Percentiles rank a stretch among this genome's conserved stretches.
Conservation (phyloP, 2,888 invertebrate genomes). For the Philopedon plagiatum region DNA sequence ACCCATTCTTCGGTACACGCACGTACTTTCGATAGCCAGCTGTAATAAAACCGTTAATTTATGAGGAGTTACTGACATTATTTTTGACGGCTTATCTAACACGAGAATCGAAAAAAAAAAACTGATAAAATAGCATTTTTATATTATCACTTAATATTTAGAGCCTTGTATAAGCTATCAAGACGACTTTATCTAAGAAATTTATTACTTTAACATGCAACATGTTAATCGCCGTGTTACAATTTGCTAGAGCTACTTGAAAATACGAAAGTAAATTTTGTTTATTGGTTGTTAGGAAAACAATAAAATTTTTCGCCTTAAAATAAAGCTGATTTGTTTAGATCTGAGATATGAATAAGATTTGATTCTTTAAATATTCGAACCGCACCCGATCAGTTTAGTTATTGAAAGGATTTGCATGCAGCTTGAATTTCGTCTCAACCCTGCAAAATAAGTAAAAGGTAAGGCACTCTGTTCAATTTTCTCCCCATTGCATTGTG, state of each 20-base stretch:
- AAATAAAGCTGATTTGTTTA: no score
- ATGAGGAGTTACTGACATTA: slow-evolving; percentile 45
- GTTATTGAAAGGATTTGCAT: no score
- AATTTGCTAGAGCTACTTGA: not conserved
- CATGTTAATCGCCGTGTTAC: not conserved
- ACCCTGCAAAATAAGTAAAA: no score
- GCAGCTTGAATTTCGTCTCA: no score
- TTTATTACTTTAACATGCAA: not conserved
- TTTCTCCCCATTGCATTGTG: no score
- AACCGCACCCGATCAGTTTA: no score
- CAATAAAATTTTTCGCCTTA: no score
- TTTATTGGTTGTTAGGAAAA: not conserved
- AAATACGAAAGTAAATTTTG: not conserved
- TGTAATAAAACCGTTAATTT: slow-evolving; percentile 49
- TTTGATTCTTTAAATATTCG: no score
- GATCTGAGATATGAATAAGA: no score
- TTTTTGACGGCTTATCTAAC: slow-evolving; percentile 41
- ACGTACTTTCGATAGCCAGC: slow-evolving; percentile 38
- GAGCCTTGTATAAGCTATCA: not conserved
- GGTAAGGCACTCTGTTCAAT: no score
- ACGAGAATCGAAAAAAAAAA: slow-evolving; percentile 34
- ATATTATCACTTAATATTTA: slow-evolving; percentile 14
- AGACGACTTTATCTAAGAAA: not conserved
- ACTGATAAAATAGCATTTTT: slow-evolving; percentile 9
- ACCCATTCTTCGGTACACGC: slow-evolving; percentile 42